Base-by-base conservation (phyloP, 2,888 invertebrate species). In the Trachelus tabidus region DNA sequence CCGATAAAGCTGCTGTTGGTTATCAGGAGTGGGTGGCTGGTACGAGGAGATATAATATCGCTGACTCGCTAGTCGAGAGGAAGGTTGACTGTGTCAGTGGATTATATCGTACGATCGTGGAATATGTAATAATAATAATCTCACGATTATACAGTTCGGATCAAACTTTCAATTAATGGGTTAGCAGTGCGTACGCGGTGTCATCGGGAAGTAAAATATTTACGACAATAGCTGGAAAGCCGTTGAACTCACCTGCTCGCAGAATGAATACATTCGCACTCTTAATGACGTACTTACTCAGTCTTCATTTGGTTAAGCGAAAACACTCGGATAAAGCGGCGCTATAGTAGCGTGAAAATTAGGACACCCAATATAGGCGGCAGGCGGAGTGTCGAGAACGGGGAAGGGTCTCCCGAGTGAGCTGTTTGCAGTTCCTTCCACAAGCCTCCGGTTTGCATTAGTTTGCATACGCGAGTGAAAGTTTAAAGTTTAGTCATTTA, bases 401-500 rank as follows among this genome's bases (percentile, higher is more conserved):
- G 68, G 74, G 40, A 75, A 68, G 34, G 73, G 84, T 86, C 82
- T 86, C 87, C 88, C 88, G 85, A 88, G 88, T 88, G 88, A 88
- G 87, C 87, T 88, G 87, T 88, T 89, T 89, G 87, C 89, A 88
- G 87, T 87, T 88, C 86, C 86, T 87, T 87, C 86, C 87, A 83
- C 87, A 85, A 87, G 86, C 87, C 87, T 85, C 85, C 85, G 85
- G 85, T 87, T 89, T 88, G 88, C 87, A 86, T 88, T 89, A 89
- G 86, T 89, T 89, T 89, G 87, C 89, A 89, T 89, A 87, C 85
- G 84, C 85, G 86, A 88, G 86, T 86, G 86, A 88, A 89, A 89
- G 88, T 89, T 89, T 85, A 87, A 89, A 89, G 87, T 89, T 89
- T 87, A 86, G 87, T 85, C 87, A 89, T 89, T 89, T 87, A 86